Base-by-base conservation (phyloP, 2,888 invertebrate genomes). In the Lochmaea crataegi region DNA sequence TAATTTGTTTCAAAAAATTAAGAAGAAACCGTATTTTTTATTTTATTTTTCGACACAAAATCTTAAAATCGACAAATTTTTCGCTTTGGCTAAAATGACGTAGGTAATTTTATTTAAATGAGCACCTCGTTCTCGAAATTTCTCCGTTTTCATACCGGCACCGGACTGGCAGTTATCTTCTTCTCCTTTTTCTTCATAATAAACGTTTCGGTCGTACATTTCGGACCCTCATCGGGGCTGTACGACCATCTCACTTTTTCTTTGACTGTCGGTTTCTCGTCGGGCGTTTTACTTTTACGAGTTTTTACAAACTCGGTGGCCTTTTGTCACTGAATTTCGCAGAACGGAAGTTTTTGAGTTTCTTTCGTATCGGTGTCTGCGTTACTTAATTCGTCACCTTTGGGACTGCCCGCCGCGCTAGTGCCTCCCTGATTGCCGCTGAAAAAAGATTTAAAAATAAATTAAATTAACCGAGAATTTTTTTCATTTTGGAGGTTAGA, bases 301-400 rank as follows among this genome's bases (percentile, higher is more conserved):
- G 87, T 87, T 87, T 86, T 87, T 76, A 85, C 85, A 86, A 87
- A 87, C 87, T 87, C 87, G 89, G 88, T 88, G 87, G 89, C 89
- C 88, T 89, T 90, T 89, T 90, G 91, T 93, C 92, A 93, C 91
- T 93, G 93, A 88, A 93, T 92, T 87, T 91, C 91, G 87, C 92
- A 93, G 86, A 93, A 92, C 64, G 91, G 91, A 85, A 92, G 87
- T 87, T 92, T 92, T 84, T 91, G 91, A 83, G 88, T 89, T 80
- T 92, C 92, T 86, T 92, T 91, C 81, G 90, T 89, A 83, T 90
- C 90, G 72, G 88, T 86, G 80, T 89, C 89, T 80, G 89, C 87
- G 82, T 89, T 88, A 82, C 90, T 90, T 77, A 89, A 87, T 80
- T 90, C 91, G 82, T 90, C 88, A 80, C 91, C 84, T 91, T 84